Conservation (phyloP, 1,140 invertebrate genomes). For the Ephestia elutella region DNA sequence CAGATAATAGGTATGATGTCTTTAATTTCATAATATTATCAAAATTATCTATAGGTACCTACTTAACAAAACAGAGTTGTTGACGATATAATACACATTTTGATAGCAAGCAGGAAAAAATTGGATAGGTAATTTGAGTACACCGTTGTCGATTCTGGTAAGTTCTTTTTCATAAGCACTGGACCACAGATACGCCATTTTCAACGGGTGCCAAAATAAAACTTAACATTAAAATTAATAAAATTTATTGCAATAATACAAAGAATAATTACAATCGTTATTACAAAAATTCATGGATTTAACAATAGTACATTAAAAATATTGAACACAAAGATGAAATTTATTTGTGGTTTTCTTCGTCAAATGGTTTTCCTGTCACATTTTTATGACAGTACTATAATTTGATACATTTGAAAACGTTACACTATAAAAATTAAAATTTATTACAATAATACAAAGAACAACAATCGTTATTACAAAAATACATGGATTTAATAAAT, state of each 20-base stretch:
- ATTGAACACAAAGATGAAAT: conserved; percentile 12
- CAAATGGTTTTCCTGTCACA: conserved; percentile 34
- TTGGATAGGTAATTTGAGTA: no score
- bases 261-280: not conserved
- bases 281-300: conserved; percentile 9
- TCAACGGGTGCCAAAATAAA: not conserved
- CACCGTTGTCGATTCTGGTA: no score
- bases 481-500: conserved; percentile 7
- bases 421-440: no score
- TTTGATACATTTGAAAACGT: no score
- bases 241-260: conserved; percentile 4
- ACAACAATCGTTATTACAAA: conserved; percentile 10
- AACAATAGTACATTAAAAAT: conserved; percentile 2
- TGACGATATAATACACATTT: no score
- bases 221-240: conserved; percentile 2
- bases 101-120: no score
- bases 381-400: conserved; percentile 60
- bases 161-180: no score
- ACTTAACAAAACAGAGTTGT: no score
- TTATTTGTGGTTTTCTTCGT: not conserved
- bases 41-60: no score
- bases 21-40: no score
- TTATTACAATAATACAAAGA: conserved; percentile 11
- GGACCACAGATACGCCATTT: no score
- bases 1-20: no score